Evolutionary conservation across 2,113 vertebrate species (phyloP).

Genomic region (Periophthalmodon schlosseri): DNA sequence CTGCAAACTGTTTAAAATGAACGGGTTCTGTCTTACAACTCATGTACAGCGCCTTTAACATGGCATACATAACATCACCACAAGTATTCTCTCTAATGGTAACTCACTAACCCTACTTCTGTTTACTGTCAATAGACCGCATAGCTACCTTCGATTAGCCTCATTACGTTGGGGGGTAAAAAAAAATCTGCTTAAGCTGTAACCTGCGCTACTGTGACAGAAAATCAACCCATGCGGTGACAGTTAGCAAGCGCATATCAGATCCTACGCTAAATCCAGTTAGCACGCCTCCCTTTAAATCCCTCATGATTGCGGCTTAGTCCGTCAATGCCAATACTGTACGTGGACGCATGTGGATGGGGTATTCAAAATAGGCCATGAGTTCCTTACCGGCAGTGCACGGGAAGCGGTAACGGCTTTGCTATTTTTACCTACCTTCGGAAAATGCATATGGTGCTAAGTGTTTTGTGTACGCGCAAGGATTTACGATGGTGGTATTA

Average conservation of each 20-base stretch:
- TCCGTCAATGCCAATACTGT: not conserved
- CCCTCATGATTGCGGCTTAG: conserved; percentile 11
- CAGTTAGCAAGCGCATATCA: not conserved
- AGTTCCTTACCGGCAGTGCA: conserved; percentile 7
- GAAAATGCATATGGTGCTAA: conserved; percentile 11
- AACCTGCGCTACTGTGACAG: not conserved
- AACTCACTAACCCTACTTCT: too few species aligned
- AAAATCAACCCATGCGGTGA: not conserved
- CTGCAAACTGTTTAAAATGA: too few species aligned
- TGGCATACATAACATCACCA: too few species aligned
- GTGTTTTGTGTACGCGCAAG: conserved; percentile 1
- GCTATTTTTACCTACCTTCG: conserved; percentile 48
- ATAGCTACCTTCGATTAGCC: not conserved
- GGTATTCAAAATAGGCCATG: not conserved
- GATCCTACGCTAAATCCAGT: conserved; percentile 15
- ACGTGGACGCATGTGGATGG: not conserved
- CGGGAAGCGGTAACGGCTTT: conserved; percentile 23
- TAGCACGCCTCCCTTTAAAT: conserved; percentile 15
- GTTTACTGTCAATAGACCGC: too few species aligned
- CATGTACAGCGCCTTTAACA: too few species aligned
- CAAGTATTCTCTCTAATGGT: too few species aligned
- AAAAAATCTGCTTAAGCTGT: not conserved
- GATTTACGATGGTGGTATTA: conserved; percentile 42
- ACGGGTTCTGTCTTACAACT: too few species aligned
- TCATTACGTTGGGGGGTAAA: not conserved